Evolutionary conservation across 2,113 vertebrate species (phyloP).

Genomic region (Lycocorax pyrrhopterus): DNA sequence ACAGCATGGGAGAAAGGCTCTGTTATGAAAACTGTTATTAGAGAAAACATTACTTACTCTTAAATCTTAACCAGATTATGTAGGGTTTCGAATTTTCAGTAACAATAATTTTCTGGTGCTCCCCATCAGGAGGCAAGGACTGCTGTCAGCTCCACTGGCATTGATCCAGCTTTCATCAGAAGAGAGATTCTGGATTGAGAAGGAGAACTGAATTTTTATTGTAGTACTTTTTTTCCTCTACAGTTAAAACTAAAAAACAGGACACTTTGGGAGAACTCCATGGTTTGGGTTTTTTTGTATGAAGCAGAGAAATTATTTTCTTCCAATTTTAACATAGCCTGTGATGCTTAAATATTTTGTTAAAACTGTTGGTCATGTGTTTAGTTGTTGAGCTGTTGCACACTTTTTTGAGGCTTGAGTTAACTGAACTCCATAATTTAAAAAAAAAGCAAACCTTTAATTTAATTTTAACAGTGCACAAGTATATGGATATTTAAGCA

Average conservation of each 20-base stretch:
- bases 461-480: not conserved
- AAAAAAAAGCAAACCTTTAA: not conserved
- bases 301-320: not conserved
- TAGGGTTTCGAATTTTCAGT: not conserved
- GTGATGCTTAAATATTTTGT: not conserved
- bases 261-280: not conserved
- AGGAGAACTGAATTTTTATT: not conserved
- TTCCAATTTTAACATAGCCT: not conserved
- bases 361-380: not conserved
- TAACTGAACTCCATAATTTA: not conserved
- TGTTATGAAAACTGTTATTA: not conserved
- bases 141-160: not conserved
- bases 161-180: not conserved
- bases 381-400: not conserved
- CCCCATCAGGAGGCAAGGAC: not conserved
- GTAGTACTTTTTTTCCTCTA: not conserved
- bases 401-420: not conserved
- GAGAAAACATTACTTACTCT: not conserved
- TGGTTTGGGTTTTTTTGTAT: not conserved
- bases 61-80: not conserved
- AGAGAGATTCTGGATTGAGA: not conserved
- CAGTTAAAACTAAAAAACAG: not conserved
- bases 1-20: not conserved
- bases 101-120: not conserved
- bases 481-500: not conserved